These are phyloP conservation scores for Steinernema carpocapsae DNA, from an alignment of 2,888 invertebrate genomes.

Conservation along the genomic window DNA sequence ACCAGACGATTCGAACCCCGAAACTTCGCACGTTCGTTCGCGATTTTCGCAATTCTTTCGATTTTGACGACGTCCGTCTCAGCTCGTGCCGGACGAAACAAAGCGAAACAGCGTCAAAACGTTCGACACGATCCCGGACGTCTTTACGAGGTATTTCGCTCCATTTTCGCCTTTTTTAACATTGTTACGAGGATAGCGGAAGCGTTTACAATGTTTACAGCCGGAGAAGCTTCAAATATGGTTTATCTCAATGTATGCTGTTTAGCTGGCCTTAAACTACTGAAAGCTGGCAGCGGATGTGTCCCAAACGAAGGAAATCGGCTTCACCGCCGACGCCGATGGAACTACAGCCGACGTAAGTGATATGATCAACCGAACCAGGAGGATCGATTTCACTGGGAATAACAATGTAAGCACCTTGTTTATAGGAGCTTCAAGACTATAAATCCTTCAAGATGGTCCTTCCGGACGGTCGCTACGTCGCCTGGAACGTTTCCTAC, in stretches of 20 bases:
- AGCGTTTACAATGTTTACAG: background rate
- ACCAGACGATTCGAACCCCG: no score
- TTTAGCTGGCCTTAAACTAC: background rate
- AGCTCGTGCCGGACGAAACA: background rate
- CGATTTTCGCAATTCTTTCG: background rate
- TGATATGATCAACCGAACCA: constrained; percentile 9
- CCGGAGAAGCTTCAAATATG: background rate
- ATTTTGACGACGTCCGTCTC: background rate
- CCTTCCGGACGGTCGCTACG: background rate
- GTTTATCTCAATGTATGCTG: background rate
- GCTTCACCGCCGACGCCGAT: constrained; percentile 15
- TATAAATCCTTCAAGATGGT: background rate
- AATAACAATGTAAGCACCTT: background rate
- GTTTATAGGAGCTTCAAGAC: background rate
- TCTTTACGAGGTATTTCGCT: background rate
- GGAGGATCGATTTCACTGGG: constrained; percentile 13
- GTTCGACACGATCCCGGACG: background rate
- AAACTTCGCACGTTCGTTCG: no score
- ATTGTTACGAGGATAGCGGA: background rate
- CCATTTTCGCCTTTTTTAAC: background rate
- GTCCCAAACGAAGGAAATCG: background rate
- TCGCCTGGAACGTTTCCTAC: constrained; percentile 37
- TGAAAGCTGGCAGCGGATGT: background rate
- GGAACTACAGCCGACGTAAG: constrained; percentile 16
- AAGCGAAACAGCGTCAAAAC: background rate